Percentiles rank a stretch among this genome's conserved stretches.
phyloP scores from a whole-genome alignment of 1,140 invertebrate genomes.

The Oncopeltus fasciatus region DNA sequence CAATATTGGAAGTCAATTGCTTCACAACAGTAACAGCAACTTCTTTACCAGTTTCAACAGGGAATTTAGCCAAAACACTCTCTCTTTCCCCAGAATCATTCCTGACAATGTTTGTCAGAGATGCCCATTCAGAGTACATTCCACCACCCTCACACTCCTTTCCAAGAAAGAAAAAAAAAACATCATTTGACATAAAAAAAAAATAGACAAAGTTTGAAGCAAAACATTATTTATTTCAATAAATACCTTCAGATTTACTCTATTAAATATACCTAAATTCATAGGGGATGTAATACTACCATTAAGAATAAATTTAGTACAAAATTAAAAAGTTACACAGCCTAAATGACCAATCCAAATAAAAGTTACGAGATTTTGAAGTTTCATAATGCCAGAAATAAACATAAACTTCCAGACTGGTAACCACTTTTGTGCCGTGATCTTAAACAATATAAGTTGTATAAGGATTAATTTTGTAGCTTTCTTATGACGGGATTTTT shows the following conservation, averaged over 20 bases:
- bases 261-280: constrained; percentile 33
- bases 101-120: constrained; percentile 50
- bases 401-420: too few relatives aligned
- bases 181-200: constrained; percentile 31
- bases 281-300: constrained; percentile 21
- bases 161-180: neutral
- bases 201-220: constrained; percentile 27
- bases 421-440: too few relatives aligned
- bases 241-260: constrained; percentile 30
- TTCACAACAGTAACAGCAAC: constrained; percentile 71
- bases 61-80: constrained; percentile 79
- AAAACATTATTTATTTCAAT: constrained; percentile 1
- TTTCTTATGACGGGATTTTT: too few relatives aligned
- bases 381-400: too few relatives aligned
- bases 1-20: constrained; percentile 60
- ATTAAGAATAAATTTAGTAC: neutral
- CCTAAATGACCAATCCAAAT: too few relatives aligned
- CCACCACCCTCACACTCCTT: constrained; percentile 41
- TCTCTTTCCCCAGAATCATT: constrained; percentile 42
- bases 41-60: constrained; percentile 56
- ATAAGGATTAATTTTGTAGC: too few relatives aligned
- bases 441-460: too few relatives aligned
- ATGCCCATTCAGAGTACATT: constrained; percentile 79
- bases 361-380: too few relatives aligned
- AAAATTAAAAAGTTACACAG: too few relatives aligned